Conservation (phyloP, 1,140 invertebrate genomes). For the Copidosoma floridanum region DNA sequence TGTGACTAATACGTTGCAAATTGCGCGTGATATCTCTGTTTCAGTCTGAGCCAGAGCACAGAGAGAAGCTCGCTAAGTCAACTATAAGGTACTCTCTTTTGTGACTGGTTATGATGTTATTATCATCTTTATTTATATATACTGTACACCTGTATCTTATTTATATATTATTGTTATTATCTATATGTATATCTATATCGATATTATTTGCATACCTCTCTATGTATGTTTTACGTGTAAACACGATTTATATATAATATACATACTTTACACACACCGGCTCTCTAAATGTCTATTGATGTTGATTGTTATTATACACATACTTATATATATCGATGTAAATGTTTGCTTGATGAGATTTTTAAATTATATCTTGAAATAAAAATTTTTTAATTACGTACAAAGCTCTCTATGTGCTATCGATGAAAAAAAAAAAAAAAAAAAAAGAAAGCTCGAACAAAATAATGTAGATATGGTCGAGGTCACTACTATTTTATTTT, state of each 20-base stretch:
- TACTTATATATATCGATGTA: not conserved
- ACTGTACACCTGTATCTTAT: conserved; percentile 5
- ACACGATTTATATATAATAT: conserved; percentile 23
- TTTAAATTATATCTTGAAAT: no score
- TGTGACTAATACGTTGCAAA: conserved; percentile 50
- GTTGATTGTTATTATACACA: conserved; percentile 11
- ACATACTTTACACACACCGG: conserved; percentile 27
- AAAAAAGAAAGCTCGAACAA: no score
- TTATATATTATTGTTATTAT: conserved; percentile 24
- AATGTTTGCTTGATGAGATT: no score
- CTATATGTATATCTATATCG: conserved; percentile 43
- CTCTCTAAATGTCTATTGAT: conserved; percentile 38
- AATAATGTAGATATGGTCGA: no score
- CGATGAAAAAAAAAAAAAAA: conserved; percentile 2
- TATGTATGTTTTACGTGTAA: conserved; percentile 37
- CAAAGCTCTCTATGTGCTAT: not conserved
- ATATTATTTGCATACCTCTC: conserved; percentile 36
- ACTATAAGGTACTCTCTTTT: conserved; percentile 59
- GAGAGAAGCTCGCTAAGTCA: conserved; percentile 57
- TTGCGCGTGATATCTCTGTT: conserved; percentile 57
- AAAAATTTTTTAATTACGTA: no score
- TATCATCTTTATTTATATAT: conserved; percentile 39
- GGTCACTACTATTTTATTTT: not conserved
- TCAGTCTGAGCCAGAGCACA: conserved; percentile 57
- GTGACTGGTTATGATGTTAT: conserved; percentile 57